Base-by-base conservation (phyloP, 2,888 invertebrate genomes). In the Drosophila vallismaia region DNA sequence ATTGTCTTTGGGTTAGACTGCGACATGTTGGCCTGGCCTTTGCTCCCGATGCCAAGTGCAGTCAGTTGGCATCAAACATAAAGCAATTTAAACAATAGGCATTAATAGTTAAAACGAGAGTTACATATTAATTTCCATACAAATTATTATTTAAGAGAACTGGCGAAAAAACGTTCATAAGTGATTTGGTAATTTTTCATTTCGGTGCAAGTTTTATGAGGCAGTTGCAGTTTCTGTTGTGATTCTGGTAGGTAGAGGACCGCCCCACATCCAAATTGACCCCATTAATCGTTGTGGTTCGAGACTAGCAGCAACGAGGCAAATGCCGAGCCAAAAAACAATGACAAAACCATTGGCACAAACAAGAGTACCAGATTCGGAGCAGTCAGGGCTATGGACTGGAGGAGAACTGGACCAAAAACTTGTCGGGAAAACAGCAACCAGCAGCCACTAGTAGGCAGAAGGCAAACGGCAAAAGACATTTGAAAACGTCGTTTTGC, bases 201-300 rank as follows among this genome's bases (percentile, higher is more conserved):
- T 3, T 4, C 9, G 9, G 60, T 59, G 46, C 14, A 64, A 31
- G 52, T 52, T 66, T 64, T 51, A 64, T 51, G 45, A 52, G 64
- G 56, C 60, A 55, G 66, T 63, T 68, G 58, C 66, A 66, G 70
- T 53, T 60, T 52, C 10, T n/a, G 10, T 38, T 57, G 70, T 51
- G 10, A n/a, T 33, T 3, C 7, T 5, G 10, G 6, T 1, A 19
- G 24, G 36, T 28, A 38, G 45, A 44, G 57, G 71, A 58, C 71
- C 72, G 60, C 75, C 81, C 77, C 87, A 82, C 77, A 88, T 78
- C 82, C 86, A 90, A 90, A 89, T 89, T 90, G 89, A 88, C 83
- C 88, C 84, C 84, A 88, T 87, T 88, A 83, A 88, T 86, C 79
- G 77, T 73, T 58, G 71, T 53, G 73, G 66, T 58, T 66, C 54